Base-by-base conservation (phyloP, 2,797 vertebrate species). In the Gallirallus australis region DNA sequence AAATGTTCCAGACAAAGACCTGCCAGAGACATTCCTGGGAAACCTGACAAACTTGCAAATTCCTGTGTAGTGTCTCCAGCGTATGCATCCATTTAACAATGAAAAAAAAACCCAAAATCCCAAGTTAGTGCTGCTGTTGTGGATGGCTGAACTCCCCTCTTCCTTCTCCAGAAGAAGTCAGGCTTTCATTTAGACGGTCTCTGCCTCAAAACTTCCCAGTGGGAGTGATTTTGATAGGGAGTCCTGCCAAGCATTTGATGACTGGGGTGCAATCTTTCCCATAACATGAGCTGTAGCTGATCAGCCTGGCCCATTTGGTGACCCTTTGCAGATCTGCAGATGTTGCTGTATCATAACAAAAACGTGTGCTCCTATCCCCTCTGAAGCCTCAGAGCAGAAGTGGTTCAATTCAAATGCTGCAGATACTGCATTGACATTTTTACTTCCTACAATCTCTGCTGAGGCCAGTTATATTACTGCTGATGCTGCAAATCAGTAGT, bases 1-100 rank as follows among this genome's bases (percentile, higher is more conserved):
- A 96, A 94, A 94, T 6, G 80, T 97, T 97, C 96, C 96, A 97
- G 95, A 94, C 96, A 95, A 97, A 96, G 94, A 97, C 89, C 93
- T 97, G 92, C 96, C 97, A 97, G 95, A 97, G 96, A 97, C 96
- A 97, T 95, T 97, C 95, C 90, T 97, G 95, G 97, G 95, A 98
- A 97, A 96, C 93, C 96, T 97, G 96, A 98, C 86, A 98, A 97
- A 97, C 71, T 93, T 75, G 72, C 77, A 96, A 80, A 93, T 96
- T 91, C 72, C 88, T 97, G 92, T 95, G 94, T 88, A 96, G 82
- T 64, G 69, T 88, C 93, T 97, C 95, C 95, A 97, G 94, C 25
- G 59, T 92, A 94, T 94, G 92, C 75, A 94, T 94, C 65, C 76
- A 95, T 92, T 94, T 97, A 96, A 96, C 90, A 93, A 94, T 45